phyloP scores from a whole-genome alignment of 2,797 vertebrate species.

The Sebastes dallii region DNA sequence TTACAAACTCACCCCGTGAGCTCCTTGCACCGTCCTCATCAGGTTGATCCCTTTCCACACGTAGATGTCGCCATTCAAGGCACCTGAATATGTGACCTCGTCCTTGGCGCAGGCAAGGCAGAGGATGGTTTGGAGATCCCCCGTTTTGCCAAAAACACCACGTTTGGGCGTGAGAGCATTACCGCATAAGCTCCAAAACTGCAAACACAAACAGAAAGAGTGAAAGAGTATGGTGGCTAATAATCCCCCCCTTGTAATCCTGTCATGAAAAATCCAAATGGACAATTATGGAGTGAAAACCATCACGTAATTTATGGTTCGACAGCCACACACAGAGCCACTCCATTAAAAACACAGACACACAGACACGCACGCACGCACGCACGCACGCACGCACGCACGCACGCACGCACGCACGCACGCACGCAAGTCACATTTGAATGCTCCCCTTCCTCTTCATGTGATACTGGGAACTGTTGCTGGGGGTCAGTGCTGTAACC shows the following conservation, averaged over 20 bases:
- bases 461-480: constrained; percentile 38
- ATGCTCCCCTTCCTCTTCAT: background rate
- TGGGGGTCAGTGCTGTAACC: constrained; percentile 57
- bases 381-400: constrained; percentile 1
- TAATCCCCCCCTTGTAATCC: constrained; percentile 69
- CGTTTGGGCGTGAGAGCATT: constrained; percentile 97
- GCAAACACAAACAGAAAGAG: constrained; percentile 73
- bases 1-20: constrained; percentile 87
- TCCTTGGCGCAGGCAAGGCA: constrained; percentile 97
- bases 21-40: constrained; percentile 93
- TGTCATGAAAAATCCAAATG: constrained; percentile 56
- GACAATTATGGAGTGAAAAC: constrained; percentile 55
- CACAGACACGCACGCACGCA: constrained; percentile 9
- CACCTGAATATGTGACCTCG: constrained; percentile 96
- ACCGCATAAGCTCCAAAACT: constrained; percentile 99
- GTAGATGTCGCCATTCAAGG: constrained; percentile 97
- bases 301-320: constrained; percentile 25
- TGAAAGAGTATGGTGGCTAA: constrained; percentile 62
- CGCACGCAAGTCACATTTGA: constrained; percentile 42
- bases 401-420: background rate
- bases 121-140: constrained; percentile 98
- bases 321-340: background rate
- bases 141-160: constrained; percentile 97
- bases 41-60: constrained; percentile 98
- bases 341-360: constrained; percentile 1